A percentile compares a stretch with the other conserved stretches of the same genome.
Evolutionary conservation across 2,113 vertebrate genomes (phyloP).

Genomic region (Equus przewalskii): DNA sequence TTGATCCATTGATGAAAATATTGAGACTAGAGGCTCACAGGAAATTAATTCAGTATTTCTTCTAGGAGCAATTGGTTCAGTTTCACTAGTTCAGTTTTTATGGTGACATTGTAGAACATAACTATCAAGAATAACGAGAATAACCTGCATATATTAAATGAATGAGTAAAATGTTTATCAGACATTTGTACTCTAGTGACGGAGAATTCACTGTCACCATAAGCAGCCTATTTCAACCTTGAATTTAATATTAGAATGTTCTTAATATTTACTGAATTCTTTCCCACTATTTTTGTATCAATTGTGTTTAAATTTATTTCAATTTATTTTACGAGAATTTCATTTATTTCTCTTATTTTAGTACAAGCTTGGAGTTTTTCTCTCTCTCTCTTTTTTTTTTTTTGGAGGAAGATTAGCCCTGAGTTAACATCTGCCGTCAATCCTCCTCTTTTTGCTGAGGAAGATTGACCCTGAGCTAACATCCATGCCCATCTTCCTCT

Average conservation of each 20-base stretch:
- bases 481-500: too few relatives aligned
- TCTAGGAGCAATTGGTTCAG: not conserved
- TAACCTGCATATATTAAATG: not conserved
- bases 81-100: not conserved
- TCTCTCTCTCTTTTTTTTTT: too few relatives aligned
- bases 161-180: not conserved
- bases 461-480: too few relatives aligned
- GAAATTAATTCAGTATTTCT: not conserved
- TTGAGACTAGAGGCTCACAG: not conserved
- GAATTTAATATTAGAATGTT: not conserved
- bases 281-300: not conserved
- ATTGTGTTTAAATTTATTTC: not conserved
- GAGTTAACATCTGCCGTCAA: too few relatives aligned
- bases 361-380: not conserved
- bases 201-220: not conserved
- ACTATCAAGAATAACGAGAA: not conserved
- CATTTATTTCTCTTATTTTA: not conserved
- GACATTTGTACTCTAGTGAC: not conserved
- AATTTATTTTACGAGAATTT: not conserved
- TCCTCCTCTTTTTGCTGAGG: too few relatives aligned
- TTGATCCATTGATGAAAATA: constrained; percentile 19
- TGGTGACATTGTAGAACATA: not conserved
- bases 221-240: not conserved
- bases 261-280: not conserved
- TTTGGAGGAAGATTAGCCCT: too few relatives aligned